Evolutionary conservation across 2,888 invertebrate species (phyloP), one percentile per base, ranked within the genome.

Genomic region (Tachystola acroxantha): DNA sequence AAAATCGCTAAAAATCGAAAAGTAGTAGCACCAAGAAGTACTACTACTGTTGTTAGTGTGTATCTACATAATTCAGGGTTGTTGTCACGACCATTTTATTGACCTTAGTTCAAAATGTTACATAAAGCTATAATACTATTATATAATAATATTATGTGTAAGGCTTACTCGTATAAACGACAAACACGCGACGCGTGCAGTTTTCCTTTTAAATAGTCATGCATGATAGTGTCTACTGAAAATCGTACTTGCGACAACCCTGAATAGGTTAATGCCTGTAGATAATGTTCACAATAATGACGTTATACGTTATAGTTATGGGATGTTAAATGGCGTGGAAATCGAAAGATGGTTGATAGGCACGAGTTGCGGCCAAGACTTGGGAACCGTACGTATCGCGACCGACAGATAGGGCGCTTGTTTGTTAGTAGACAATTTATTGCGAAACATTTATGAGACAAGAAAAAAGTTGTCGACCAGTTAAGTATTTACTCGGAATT

Each of bases 311-410:
- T 50, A 64, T 59, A 64, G 63, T 69, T 68, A 74, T 70, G 61
- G 64, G 50, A 48, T 56, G 58, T 68, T 72, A 65, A 82, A 82
- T 76, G 77, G 73, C 40, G 57, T 67, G 73, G 81, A 82, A 82
- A 72, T 59, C 59, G 66, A 70, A 70, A 75, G 66, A 76, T 71
- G 54, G 59, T 64, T 65, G 72, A 73, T 74, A 64, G 64, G 58
- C 64, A 48, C 52, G 53, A 57, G 54, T 57, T 63, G 56, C 44
- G 61, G 53, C 53, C 46, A 46, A 55, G 53, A 61, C 56, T 9
- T 1, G 32, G 32, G 22, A 22, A 16, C 50, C 49, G 41, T 24
- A n/a, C 24, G 24, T 24, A 24, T 24, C 24, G 9, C 24, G 24
- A n/a, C 26, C 22, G 34, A 58, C 52, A 67, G 64, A 70, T 65